Conservation (phyloP, 1,140 invertebrate genomes). For the Sycophila sp. region DNA sequence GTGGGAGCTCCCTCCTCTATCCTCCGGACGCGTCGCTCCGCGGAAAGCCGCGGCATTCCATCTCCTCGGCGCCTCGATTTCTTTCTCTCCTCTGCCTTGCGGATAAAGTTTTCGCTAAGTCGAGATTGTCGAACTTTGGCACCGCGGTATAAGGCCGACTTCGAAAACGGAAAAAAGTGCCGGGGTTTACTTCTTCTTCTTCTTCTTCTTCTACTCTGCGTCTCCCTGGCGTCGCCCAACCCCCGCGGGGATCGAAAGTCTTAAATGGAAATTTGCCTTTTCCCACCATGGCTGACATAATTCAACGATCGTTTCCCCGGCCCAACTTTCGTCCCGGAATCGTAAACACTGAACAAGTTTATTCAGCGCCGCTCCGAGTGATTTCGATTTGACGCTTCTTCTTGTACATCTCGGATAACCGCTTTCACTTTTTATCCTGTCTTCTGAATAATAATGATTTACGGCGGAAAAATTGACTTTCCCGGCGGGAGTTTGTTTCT, state of each 20-base stretch:
- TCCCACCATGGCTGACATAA: constrained; percentile 21
- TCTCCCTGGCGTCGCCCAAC: too few species aligned
- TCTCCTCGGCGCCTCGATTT: not conserved
- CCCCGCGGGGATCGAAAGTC: constrained; percentile 9
- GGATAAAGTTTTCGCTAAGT: constrained; percentile 36
- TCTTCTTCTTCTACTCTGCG: too few species aligned
- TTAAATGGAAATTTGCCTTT: constrained; percentile 34
- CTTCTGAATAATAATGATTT: too few species aligned
- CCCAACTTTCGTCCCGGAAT: constrained; percentile 9
- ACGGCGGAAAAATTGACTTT: too few species aligned
- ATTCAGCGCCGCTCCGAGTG: too few species aligned
- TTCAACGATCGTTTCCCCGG: constrained; percentile 22
- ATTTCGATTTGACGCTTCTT: not conserved
- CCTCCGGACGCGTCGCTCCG: not conserved
- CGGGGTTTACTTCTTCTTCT: not conserved
- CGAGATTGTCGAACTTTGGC: constrained; percentile 36
- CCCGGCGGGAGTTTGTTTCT: too few species aligned
- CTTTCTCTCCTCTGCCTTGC: constrained; percentile 21
- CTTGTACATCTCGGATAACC: too few species aligned
- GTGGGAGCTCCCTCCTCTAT: constrained; percentile 19
- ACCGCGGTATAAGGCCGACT: not conserved
- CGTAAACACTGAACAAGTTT: not conserved
- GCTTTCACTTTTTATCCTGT: too few species aligned
- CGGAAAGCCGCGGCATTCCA: constrained; percentile 5
- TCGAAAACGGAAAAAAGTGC: not conserved